Evolutionary conservation across 2,797 vertebrate genomes (phyloP), one percentile per base, ranked within the genome.

Genomic region (Scolopax rusticola): DNA sequence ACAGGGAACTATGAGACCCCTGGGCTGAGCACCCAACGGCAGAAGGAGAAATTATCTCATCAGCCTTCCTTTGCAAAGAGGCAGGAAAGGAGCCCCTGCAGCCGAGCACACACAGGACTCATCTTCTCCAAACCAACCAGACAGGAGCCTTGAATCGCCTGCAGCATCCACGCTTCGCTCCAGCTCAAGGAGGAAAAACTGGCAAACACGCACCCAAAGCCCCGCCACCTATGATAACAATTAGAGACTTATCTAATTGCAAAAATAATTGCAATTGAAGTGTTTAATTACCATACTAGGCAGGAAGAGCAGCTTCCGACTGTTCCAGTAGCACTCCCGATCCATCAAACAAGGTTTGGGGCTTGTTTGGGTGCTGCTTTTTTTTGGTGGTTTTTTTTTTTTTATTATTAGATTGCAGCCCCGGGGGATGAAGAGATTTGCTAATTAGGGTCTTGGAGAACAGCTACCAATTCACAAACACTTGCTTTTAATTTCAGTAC

Each of bases 231-330:
- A 95, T 95, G 88, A 94, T 96, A 97, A 96, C 98, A 97, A 98
- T 97, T 97, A 97, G 93, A 96, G 96, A 89, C 96, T 98, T 96
- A 96, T 87, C 96, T 98, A 98, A 98, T 98, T 98, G 97, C 95
- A 97, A 97, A 98, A 98, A 97, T 98, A 97, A 98, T 98, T 98
- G 97, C 96, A 96, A 98, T 90, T 95, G 96, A 98, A 97, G 96
- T 96, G 78, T 90, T 97, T 98, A 97, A 98, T 98, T 98, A 97
- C 78, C 93, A 97, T 96, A 79, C 96, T 97, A 97, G 97, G 95
- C 96, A 96, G 93, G 94, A 95, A 95, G 89, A 93, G 81, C 8
- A 0, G 5, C 87, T 97, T 93, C 97, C 93, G 36, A 94, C 94
- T 40, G 84, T 93, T 97, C 89, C 85, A 95, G 90, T 64, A 87